Base-by-base conservation (phyloP, 2,797 vertebrate species). In the Sebastes steindachneri region DNA sequence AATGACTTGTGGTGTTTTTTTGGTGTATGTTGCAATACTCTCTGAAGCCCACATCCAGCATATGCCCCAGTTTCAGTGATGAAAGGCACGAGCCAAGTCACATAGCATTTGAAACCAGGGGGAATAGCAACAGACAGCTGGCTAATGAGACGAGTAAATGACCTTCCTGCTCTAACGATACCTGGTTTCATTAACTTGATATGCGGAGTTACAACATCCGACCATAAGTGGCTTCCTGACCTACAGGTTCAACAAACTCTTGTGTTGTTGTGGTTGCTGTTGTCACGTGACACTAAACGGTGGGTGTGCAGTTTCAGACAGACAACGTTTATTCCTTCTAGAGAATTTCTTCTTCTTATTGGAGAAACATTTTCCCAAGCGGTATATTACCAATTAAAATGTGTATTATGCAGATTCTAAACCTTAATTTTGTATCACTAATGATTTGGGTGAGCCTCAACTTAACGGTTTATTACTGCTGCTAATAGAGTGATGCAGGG, bases 71-170 rank as follows among this genome's bases (percentile, higher is more conserved):
- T 74, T 69, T 74, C 25, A 69, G 28, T 9, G 66, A 79, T 45
- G 60, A 84, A 79, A 68, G 68, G 15, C 73, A 73, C 68, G 66
- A 28, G 71, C 60, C 73, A 51, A 65, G 79, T 71, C 67, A 51
- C 63, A 68, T 14, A 48, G 57, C 62, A 67, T 82, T 55, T 68
- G 57, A 88, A 76, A 79, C 26, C 74, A 63, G 54, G 11, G 45
- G 31, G 69, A 73, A 83, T 65, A 57, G 79, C 26, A 73, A 63
- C 76, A 84, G 77, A 79, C 58, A 80, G 81, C 73, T 75, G 69
- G 69, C 80, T 84, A 89, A 93, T 88, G 84, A 88, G 75, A 92
- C 83, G 82, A 83, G 74, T 77, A 85, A 88, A 80, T 73, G 80
- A 72, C 80, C 84, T 64, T 80, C 63, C 65, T 63, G 29, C 67